Base-by-base conservation (phyloP, 1,140 invertebrate species). In the Drosophila lowei region DNA sequence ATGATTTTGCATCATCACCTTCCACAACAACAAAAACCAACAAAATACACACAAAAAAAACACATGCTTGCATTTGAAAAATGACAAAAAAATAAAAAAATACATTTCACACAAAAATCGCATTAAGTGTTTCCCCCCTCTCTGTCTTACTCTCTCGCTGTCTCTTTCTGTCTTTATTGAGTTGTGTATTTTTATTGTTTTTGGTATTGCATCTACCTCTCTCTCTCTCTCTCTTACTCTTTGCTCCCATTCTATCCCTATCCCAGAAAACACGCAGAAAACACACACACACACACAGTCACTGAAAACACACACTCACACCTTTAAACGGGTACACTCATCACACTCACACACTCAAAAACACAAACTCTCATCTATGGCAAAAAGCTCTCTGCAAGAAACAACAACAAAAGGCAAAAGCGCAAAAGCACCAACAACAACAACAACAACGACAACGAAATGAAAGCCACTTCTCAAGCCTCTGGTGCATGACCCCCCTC, bases 61-160 rank as follows among this genome's bases (percentile, higher is more conserved):
- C 83, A 88, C 75, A 60, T 79, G 83, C 83, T 88, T 88, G 80
- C 80, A 85, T 85, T 77, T 85, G 57, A 66, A 77, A 74, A 52
- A 11, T 13, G 11, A 13, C 1, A 58, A 74, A 61, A 38, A 46
- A 64, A 25, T 43, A 62, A 30, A 0, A 9, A 30, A 34, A 60
- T 47, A 68, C 15, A 68, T 49, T 58, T 76, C 58, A 84, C 64
- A 59, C 58, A 67, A 38, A 38, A 38, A 68, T 57, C 65, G 65
- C 65, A 68, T 68, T 68, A 68, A 68, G 50, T 68, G 65, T 68
- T 56, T 68, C 42, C 61, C 61, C 63, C 23, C 18, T 57, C 43
- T 73, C 21, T 57, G 62, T 65, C 65, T 50, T 16, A 54, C 34
- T 67, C 62, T 72, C 7, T 62, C 43, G 57, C 18, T 44, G 30